These are phyloP conservation scores for Magallana gigas DNA, from an alignment of 1,140 invertebrate species.

Conservation along the genomic window DNA sequence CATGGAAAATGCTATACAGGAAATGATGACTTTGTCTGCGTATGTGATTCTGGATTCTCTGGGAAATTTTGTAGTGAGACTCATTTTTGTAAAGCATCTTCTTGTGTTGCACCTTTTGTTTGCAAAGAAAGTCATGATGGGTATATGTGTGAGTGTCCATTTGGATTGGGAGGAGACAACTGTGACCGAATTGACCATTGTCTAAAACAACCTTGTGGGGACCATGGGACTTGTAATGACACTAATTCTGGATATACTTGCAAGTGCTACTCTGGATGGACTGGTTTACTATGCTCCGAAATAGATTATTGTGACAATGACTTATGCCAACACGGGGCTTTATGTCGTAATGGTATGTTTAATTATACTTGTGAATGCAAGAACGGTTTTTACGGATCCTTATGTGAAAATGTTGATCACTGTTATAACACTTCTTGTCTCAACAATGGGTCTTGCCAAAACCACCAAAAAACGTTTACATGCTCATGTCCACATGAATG, in stretches of 20 bases:
- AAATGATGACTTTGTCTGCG: slow-evolving; percentile 12
- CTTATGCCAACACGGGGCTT: slow-evolving; percentile 6
- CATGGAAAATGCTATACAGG: slow-evolving; percentile 10
- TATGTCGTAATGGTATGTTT: slow-evolving; percentile 45
- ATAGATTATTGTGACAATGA: neutral
- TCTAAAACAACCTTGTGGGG: slow-evolving; percentile 19
- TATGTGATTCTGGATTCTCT: neutral
- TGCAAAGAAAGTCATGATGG: neutral
- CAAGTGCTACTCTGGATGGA: slow-evolving; percentile 30
- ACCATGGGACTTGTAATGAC: slow-evolving; percentile 33
- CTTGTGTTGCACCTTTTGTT: neutral
- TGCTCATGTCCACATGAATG: slow-evolving; percentile 27
- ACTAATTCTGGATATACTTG: slow-evolving; percentile 31
- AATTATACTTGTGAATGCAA: slow-evolving; percentile 47
- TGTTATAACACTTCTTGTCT: neutral
- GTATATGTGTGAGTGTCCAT: slow-evolving; percentile 28
- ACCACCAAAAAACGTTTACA: neutral
- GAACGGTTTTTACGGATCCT: slow-evolving; percentile 29
- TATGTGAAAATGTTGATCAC: slow-evolving; percentile 32
- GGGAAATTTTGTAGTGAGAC: neutral
- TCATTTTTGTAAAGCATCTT: slow-evolving; percentile 10
- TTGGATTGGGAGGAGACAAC: neutral
- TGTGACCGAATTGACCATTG: slow-evolving; percentile 32
- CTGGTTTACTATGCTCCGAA: neutral
- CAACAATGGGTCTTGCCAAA: neutral